A percentile compares a stretch with the other conserved stretches of the same genome.
These are phyloP conservation scores for Chaetodon trifasciatus DNA, from an alignment of 2,797 vertebrate species.

Conservation along the genomic window DNA sequence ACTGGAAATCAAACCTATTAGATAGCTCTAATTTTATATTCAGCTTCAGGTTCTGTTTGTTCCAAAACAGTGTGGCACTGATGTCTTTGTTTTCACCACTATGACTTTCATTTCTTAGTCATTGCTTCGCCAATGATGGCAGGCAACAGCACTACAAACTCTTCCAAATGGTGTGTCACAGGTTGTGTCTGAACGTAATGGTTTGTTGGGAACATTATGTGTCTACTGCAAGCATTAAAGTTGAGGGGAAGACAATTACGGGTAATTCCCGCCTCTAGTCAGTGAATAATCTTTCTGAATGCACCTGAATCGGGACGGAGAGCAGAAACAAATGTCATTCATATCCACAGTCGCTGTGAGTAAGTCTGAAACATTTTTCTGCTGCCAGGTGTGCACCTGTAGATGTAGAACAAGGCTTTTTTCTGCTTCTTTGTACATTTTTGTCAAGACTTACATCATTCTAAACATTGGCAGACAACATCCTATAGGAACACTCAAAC, in stretches of 20 bases:
- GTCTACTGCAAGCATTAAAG: conserved; percentile 36
- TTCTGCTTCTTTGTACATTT: neutral
- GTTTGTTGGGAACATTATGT: conserved; percentile 53
- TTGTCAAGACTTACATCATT: neutral
- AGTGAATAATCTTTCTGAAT: conserved; percentile 35
- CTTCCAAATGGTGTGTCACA: conserved; percentile 22
- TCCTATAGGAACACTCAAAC: conserved; percentile 6
- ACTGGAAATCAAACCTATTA: neutral
- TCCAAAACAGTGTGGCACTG: conserved; percentile 17
- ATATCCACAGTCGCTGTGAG: neutral
- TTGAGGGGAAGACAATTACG: conserved; percentile 22
- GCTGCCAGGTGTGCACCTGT: neutral
- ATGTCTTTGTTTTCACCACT: conserved; percentile 49
- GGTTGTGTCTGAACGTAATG: conserved; percentile 53
- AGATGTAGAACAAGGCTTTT: rapidly evolving
- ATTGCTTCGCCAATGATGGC: conserved; percentile 21
- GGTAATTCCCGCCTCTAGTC: conserved; percentile 21
- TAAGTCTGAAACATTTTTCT: neutral
- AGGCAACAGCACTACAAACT: conserved; percentile 19
- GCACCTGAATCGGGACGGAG: neutral
- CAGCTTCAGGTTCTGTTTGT: conserved; percentile 21
- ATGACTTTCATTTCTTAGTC: conserved; percentile 40
- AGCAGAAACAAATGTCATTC: neutral
- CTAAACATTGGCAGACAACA: conserved; percentile 16
- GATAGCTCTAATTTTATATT: conserved; percentile 8